phyloP scores from a whole-genome alignment of 2,113 vertebrate species.

The Capreolus pygargus region DNA sequence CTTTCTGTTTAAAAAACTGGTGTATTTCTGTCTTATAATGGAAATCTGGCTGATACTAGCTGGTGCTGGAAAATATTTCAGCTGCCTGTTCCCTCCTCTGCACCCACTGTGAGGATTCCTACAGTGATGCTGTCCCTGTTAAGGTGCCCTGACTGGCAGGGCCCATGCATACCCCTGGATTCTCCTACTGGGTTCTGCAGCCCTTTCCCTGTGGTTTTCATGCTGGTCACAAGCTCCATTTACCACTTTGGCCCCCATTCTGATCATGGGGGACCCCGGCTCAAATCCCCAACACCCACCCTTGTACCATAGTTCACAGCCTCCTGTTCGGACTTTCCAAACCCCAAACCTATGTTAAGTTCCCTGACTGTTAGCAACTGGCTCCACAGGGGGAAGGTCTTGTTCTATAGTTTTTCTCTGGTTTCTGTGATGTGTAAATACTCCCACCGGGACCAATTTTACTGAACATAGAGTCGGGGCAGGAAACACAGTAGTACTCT shows the following conservation, averaged over 20 bases:
- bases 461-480: not conserved
- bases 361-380: not conserved
- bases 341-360: not conserved
- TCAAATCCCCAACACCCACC: not conserved
- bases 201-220: not conserved
- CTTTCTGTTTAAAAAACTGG: not conserved
- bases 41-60: not conserved
- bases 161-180: too few relatives aligned
- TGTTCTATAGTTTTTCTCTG: not conserved
- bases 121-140: rapidly evolving
- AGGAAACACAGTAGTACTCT: not conserved
- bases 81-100: not conserved
- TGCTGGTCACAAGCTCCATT: not conserved
- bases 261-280: too few relatives aligned
- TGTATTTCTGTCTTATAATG: not conserved
- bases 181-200: not conserved
- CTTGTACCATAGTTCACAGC: not conserved
- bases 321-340: not conserved
- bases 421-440: not conserved
- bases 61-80: not conserved
- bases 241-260: not conserved
- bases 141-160: not conserved
- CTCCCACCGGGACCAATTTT: not conserved
- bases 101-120: not conserved
- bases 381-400: not conserved